phyloP scores from a whole-genome alignment of 2,797 vertebrate species.

The Sebastes paucispinis region DNA sequence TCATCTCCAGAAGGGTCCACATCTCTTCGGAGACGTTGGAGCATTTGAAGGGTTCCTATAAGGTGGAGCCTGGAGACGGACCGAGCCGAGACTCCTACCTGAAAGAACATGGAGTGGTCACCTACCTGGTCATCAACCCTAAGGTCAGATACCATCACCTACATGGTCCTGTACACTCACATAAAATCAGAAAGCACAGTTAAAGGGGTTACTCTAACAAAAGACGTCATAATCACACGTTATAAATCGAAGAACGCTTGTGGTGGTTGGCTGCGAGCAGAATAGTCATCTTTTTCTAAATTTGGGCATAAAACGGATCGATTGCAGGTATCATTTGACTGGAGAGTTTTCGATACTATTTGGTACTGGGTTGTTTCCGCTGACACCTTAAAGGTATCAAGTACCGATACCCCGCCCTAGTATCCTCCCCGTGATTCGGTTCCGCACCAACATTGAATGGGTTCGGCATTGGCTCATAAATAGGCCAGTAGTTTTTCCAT shows the following conservation, averaged over 20 bases:
- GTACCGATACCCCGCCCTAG: neutral
- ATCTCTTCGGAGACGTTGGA: conserved; percentile 96
- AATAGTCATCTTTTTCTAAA: neutral
- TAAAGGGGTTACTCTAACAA: neutral
- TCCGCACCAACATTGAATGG: accelerated
- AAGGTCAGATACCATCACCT: conserved; percentile 83
- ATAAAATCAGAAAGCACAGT: neutral
- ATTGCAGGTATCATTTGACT: neutral
- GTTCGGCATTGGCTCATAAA: neutral
- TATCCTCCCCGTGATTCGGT: neutral
- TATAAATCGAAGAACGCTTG: neutral
- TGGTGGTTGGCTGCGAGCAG: neutral
- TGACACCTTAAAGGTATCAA: accelerated
- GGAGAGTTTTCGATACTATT: neutral
- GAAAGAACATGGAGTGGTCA: conserved; percentile 93
- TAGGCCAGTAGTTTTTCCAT: neutral
- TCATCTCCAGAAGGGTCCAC: conserved; percentile 90
- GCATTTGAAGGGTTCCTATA: conserved; percentile 93
- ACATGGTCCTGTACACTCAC: neutral
- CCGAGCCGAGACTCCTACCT: conserved; percentile 93
- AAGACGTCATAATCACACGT: neutral
- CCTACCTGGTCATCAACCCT: conserved; percentile 97
- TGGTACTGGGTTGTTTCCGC: neutral
- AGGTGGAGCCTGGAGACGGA: conserved; percentile 95
- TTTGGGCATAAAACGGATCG: neutral